These are phyloP conservation scores for Psammodynastes pulverulentus DNA, from an alignment of 2,113 vertebrate genomes.

Conservation along the genomic window DNA sequence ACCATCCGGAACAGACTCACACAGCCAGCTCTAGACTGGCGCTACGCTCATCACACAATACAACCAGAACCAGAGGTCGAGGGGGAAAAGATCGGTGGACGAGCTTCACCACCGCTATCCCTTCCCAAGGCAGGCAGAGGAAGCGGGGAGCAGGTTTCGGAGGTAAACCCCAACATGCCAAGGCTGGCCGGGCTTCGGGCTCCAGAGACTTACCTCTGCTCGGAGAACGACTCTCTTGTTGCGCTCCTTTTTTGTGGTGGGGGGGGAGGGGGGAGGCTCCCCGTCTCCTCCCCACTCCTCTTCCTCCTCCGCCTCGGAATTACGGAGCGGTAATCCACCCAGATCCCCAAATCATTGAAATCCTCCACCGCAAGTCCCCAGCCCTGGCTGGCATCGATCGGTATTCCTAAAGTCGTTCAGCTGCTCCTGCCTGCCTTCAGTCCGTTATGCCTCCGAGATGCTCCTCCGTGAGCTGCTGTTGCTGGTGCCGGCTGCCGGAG, in stretches of 20 bases:
- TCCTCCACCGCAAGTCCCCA: conserved; percentile 47
- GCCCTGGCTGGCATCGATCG: conserved; percentile 50
- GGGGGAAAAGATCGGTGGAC: background rate
- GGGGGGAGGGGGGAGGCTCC: background rate
- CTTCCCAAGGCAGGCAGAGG: background rate
- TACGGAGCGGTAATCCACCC: conserved; percentile 54
- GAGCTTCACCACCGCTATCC: background rate
- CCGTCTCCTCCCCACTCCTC: background rate
- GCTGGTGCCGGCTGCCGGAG: background rate
- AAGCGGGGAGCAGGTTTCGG: background rate
- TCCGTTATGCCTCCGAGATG: conserved; percentile 14
- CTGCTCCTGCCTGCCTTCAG: conserved; percentile 8
- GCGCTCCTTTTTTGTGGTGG: background rate
- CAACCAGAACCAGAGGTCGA: background rate
- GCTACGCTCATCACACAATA: background rate
- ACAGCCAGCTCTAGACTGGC: background rate
- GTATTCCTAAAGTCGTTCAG: conserved; percentile 51
- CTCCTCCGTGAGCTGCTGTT: background rate
- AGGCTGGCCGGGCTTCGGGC: conserved; percentile 1
- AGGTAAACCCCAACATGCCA: background rate
- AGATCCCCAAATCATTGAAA: conserved; percentile 45
- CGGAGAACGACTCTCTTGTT: background rate
- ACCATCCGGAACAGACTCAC: background rate
- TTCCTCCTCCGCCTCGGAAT: conserved; percentile 20
- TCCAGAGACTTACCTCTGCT: conserved; percentile 37